Evolutionary conservation across 2,797 vertebrate species (phyloP).

Genomic region (Melanotaenia nigrans): DNA sequence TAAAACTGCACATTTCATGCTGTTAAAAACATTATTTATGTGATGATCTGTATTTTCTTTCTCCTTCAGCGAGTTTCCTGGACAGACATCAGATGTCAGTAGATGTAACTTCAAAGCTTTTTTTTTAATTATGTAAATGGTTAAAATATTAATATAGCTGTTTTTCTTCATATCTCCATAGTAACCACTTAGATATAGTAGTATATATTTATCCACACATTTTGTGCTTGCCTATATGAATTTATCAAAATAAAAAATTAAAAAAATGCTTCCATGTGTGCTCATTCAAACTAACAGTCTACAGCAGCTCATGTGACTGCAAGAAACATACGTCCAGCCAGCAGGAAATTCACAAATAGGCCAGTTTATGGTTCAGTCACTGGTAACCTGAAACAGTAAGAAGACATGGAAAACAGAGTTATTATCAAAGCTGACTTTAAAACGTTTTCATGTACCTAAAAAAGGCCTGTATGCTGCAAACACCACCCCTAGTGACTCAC

Average conservation of each 20-base stretch:
- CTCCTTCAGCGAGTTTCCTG: constrained; percentile 25
- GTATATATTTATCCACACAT: constrained; percentile 44
- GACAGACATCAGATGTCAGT: constrained; percentile 61
- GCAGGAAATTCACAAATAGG: constrained; percentile 18
- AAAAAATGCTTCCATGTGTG: constrained; percentile 47
- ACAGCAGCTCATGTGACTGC: constrained; percentile 21
- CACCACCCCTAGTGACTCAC: constrained; percentile 37
- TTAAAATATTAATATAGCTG: constrained; percentile 10
- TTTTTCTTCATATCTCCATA: constrained; percentile 2
- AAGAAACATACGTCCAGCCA: constrained; percentile 26
- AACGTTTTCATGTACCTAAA: constrained; percentile 2
- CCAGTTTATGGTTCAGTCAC: constrained; percentile 36
- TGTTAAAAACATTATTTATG: constrained; percentile 43
- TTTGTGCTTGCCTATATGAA: constrained; percentile 27
- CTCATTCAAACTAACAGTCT: constrained; percentile 40
- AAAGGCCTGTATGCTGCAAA: not conserved
- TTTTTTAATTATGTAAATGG: constrained; percentile 36
- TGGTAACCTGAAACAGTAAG: constrained; percentile 42
- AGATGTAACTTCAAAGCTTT: constrained; percentile 26
- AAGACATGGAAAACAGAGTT: constrained; percentile 6
- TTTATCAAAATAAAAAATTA: constrained; percentile 64
- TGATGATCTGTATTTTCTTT: not conserved
- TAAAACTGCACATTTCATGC: not conserved
- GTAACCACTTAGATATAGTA: not conserved
- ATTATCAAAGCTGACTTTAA: constrained; percentile 11